phyloP scores from a whole-genome alignment of 1,140 invertebrate species.

The Drosophila murphyi region DNA sequence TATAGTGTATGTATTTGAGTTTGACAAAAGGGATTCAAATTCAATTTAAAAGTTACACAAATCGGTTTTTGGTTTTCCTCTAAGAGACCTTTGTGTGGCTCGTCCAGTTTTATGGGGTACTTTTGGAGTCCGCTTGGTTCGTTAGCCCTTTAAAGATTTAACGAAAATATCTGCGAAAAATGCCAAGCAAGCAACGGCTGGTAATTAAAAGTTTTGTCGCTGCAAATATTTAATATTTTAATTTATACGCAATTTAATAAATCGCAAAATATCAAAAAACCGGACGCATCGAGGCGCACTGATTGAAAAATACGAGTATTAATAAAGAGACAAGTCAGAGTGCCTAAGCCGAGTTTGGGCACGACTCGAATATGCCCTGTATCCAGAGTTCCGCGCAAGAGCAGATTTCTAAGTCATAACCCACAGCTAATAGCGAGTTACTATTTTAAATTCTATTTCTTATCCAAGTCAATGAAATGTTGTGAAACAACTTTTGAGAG shows the following conservation, averaged over 20 bases:
- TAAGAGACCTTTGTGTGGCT: constrained; percentile 1
- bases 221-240: constrained; percentile 82
- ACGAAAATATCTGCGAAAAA: constrained; percentile 49
- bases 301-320: constrained; percentile 54
- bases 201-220: constrained; percentile 74
- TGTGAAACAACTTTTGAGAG: no score
- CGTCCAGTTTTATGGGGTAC: background rate
- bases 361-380: background rate
- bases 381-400: no score
- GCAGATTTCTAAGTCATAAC: no score
- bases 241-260: constrained; percentile 83
- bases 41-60: constrained; percentile 77
- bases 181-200: constrained; percentile 44
- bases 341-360: background rate
- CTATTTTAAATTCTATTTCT: no score
- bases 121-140: constrained; percentile 28
- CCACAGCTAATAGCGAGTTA: no score
- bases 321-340: background rate
- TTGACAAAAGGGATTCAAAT: constrained; percentile 70
- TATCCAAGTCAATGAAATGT: no score
- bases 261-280: constrained; percentile 62
- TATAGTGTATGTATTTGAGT: constrained; percentile 24
- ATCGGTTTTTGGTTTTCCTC: constrained; percentile 35
- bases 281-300: constrained; percentile 48
- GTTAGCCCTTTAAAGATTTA: constrained; percentile 57